phyloP scores from a whole-genome alignment of 2,113 vertebrate genomes.

The Theristicus caerulescens region DNA sequence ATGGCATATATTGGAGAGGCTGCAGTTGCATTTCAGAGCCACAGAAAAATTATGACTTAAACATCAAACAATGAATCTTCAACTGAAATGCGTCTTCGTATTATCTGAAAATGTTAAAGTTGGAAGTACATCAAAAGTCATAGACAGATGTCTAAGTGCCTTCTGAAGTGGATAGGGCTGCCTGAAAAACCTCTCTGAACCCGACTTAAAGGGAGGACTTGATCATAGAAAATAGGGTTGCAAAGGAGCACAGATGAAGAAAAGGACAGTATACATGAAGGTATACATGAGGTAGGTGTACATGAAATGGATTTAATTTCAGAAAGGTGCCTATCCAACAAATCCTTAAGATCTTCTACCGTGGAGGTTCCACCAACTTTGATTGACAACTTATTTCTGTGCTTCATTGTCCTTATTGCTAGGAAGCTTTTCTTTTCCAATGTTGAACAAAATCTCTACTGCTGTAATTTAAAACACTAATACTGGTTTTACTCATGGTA shows the following conservation, averaged over 20 bases:
- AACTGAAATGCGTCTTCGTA: neutral
- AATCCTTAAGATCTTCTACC: neutral
- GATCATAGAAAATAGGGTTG: neutral
- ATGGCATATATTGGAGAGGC: neutral
- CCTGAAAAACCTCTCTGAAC: neutral
- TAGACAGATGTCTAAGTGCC: neutral
- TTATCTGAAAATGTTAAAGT: neutral
- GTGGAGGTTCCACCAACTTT: neutral
- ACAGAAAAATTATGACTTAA: conserved; percentile 21
- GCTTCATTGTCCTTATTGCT: neutral
- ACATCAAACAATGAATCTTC: conserved; percentile 21
- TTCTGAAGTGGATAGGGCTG: neutral
- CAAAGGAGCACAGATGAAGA: neutral
- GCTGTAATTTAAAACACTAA: neutral
- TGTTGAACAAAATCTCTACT: neutral
- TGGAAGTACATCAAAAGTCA: conserved; percentile 2
- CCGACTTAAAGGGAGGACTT: neutral
- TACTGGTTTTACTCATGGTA: neutral
- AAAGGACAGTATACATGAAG: neutral
- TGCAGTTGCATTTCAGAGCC: neutral
- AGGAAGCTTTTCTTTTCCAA: neutral
- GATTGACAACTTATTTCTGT: neutral
- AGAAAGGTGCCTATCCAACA: neutral
- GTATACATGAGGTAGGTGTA: neutral
- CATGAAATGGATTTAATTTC: neutral